Evolutionary conservation across 2,113 vertebrate species (phyloP).

Genomic region (Oryzias celebensis): DNA sequence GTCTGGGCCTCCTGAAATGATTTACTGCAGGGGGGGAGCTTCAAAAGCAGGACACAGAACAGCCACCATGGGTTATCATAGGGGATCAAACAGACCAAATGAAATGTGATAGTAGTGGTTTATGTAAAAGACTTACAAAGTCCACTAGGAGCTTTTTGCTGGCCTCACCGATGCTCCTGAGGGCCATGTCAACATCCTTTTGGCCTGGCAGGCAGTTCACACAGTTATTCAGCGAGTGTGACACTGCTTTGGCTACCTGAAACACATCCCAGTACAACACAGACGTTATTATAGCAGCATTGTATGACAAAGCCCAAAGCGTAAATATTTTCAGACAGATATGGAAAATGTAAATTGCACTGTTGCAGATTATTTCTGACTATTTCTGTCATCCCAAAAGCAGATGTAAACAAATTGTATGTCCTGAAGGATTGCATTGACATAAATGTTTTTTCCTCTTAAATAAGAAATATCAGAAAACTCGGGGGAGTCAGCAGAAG

Average conservation of each 20-base stretch:
- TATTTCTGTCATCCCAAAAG: conserved; percentile 42
- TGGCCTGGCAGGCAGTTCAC: conserved; percentile 98
- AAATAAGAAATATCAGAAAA: conserved; percentile 9
- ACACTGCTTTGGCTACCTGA: conserved; percentile 98
- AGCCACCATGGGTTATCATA: conserved; percentile 9
- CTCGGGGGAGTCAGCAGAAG: conserved; percentile 45
- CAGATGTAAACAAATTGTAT: conserved; percentile 71
- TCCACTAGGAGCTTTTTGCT: conserved; percentile 98
- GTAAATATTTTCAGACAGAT: conserved; percentile 22
- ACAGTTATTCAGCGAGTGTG: conserved; percentile 97
- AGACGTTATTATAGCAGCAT: conserved; percentile 32
- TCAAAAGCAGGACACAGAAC: conserved; percentile 23
- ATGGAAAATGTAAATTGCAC: conserved; percentile 66
- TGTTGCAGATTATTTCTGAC: conserved; percentile 66
- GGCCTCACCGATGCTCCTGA: conserved; percentile 96
- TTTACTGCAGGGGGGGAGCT: conserved; percentile 94
- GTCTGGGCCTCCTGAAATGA: conserved; percentile 98
- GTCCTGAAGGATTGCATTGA: conserved; percentile 52
- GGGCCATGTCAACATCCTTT: conserved; percentile 97
- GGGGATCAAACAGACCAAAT: conserved; percentile 22
- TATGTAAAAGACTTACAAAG: conserved; percentile 77
- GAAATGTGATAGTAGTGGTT: neutral
- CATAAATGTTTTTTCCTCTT: conserved; percentile 37
- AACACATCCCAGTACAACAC: conserved; percentile 42
- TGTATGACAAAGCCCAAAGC: conserved; percentile 31